A percentile compares a stretch with the other conserved stretches of the same genome.
phyloP scores from a whole-genome alignment of 1,140 invertebrate species.

The Drosophila gunungcola region DNA sequence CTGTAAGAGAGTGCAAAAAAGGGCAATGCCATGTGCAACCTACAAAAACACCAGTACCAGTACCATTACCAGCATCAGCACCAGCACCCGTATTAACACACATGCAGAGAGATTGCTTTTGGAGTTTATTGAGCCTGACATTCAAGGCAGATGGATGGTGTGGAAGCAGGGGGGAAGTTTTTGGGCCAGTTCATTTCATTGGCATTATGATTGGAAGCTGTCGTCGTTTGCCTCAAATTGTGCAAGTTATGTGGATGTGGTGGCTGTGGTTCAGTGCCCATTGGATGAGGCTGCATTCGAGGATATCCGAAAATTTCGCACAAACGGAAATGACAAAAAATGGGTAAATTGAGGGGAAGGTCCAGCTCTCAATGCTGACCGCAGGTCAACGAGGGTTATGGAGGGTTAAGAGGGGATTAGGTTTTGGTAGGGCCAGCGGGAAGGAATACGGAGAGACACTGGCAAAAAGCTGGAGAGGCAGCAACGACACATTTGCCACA shows the following conservation, averaged over 20 bases:
- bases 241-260: slow-evolving; percentile 37
- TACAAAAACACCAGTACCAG: slow-evolving; percentile 9
- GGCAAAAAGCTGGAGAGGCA: slow-evolving; percentile 20
- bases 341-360: not conserved
- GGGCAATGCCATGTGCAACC: slow-evolving; percentile 18
- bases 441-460: slow-evolving; percentile 17
- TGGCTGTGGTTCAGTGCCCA: slow-evolving; percentile 31
- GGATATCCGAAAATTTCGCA: slow-evolving; percentile 61
- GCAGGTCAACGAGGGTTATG: slow-evolving; percentile 44
- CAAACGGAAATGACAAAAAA: slow-evolving; percentile 60
- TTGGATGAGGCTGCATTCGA: slow-evolving; percentile 32
- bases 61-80: not conserved
- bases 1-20: not conserved
- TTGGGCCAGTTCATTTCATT: slow-evolving; percentile 56
- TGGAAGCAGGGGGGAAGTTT: not conserved
- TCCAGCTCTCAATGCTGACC: slow-evolving; percentile 47
- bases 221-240: slow-evolving; percentile 52
- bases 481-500: slow-evolving; percentile 71
- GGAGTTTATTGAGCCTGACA: slow-evolving; percentile 32
- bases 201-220: slow-evolving; percentile 74
- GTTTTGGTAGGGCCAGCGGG: not conserved
- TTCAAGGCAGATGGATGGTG: slow-evolving; percentile 12
- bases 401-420: slow-evolving; percentile 9
- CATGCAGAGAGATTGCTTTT: slow-evolving; percentile 3
- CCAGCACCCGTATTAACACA: slow-evolving; percentile 15